Base-by-base conservation (phyloP, 2,888 invertebrate genomes). In the Ochropacha duplaris region DNA sequence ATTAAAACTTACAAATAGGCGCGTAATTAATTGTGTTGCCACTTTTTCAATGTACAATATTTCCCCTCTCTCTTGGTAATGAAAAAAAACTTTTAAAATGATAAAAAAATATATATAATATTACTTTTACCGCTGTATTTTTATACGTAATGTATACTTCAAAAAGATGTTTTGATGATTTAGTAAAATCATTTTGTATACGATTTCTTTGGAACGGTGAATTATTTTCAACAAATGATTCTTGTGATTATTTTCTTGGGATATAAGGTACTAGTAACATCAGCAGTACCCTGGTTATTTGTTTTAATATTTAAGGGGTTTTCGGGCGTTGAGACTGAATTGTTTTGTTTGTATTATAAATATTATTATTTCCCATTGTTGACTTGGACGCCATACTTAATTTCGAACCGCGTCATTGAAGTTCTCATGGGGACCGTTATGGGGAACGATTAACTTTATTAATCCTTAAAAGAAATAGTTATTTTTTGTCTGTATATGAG, bases 251-350 rank as follows among this genome's bases (percentile, higher is more conserved):
- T 31, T 52, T 34, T 34, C 12, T 16, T 52, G 12, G 31, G 22
- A 51, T 19, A 12, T 4, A 28, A 19, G 31, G 31, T 31, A 19
- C 52, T 14, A 8, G 31, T 19, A 22, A 3, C 52, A 31, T 19
- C 44, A 14, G n/a, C 31, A 16, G 52, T 19, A 22, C 31, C 28
- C 31, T 22, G 31, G 52, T 34, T 34, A 19, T 52, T 52, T 52
- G 52, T 52, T 80, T 79, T 85, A 83, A 81, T 85, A 77, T 84
- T 81, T 81, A 80, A 81, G 81, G 76, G 71, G 81, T 81, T 87
- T 90, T 92, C 86, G 84, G 89, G 87, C 87, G 91, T 91, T 91
- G 92, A 92, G 92, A 92, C 92, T 92, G 92, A 92, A 84, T 92
- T 91, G 90, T 91, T 91, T 92, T 91, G 91, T 91, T 92, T 90